Conservation (phyloP, 1,140 invertebrate species). For the Saccostrea glomerata region DNA sequence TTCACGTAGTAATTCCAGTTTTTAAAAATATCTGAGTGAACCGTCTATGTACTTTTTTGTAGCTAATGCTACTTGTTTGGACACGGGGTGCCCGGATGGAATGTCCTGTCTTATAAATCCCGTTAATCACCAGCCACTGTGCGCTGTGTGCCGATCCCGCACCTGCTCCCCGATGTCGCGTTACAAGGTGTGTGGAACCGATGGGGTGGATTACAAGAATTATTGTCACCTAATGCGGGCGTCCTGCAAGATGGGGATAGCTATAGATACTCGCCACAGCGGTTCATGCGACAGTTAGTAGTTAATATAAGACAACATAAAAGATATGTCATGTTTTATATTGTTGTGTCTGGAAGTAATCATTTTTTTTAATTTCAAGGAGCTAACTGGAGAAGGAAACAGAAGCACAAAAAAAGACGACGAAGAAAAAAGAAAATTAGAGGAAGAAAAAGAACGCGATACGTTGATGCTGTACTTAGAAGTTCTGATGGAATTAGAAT, state of each 20-base stretch:
- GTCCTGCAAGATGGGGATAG: constrained; percentile 63
- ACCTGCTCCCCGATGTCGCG: constrained; percentile 45
- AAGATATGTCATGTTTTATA: not conserved
- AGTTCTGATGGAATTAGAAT: not conserved
- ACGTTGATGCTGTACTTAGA: not conserved
- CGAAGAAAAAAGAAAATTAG: not conserved
- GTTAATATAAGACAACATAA: not conserved
- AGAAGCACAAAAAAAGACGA: constrained; percentile 12
- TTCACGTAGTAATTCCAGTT: too few relatives aligned
- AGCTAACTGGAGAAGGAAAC: not conserved
- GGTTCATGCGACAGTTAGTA: constrained; percentile 62
- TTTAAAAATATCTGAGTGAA: too few relatives aligned
- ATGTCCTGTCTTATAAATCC: constrained; percentile 89
- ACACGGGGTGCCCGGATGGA: constrained; percentile 86
- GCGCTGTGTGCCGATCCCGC: constrained; percentile 38
- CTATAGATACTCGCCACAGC: constrained; percentile 59
- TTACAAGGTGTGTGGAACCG: constrained; percentile 67
- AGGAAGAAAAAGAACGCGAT: not conserved
- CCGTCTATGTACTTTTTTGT: constrained; percentile 67
- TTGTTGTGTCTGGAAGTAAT: not conserved
- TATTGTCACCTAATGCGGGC: constrained; percentile 65
- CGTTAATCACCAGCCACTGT: constrained; percentile 83
- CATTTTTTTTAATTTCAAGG: not conserved
- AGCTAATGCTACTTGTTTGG: constrained; percentile 88
- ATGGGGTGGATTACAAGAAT: constrained; percentile 69